These are phyloP conservation scores for Xenopus laevis DNA, from an alignment of 2,113 vertebrate genomes.

Conservation along the genomic window DNA sequence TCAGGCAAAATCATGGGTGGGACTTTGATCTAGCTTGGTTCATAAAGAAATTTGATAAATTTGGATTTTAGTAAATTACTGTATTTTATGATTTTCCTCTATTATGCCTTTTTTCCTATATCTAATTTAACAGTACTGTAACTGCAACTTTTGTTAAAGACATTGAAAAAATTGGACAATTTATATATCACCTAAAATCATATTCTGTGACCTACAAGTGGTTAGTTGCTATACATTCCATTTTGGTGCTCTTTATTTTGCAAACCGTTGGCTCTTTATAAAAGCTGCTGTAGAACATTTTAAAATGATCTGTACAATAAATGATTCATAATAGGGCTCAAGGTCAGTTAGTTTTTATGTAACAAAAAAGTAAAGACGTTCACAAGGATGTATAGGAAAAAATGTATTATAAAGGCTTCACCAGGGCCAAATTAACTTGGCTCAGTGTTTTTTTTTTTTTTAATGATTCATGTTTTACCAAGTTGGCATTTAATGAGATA, in stretches of 20 bases:
- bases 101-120: too few relatives aligned
- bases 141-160: too few relatives aligned
- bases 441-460: neutral
- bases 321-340: constrained; percentile 5
- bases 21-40: too few relatives aligned
- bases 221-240: neutral
- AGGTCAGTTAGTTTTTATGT: neutral
- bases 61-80: too few relatives aligned
- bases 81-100: too few relatives aligned
- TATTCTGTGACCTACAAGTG: neutral
- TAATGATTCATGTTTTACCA: constrained; percentile 1
- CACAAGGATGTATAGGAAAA: neutral
- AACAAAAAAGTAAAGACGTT: constrained; percentile 4
- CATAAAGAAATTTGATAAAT: too few relatives aligned
- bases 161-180: too few relatives aligned
- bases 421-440: constrained; percentile 1
- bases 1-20: too few relatives aligned
- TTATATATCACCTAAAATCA: neutral
- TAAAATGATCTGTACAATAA: neutral
- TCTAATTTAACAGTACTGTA: too few relatives aligned
- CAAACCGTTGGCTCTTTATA: neutral
- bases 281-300: too few relatives aligned
- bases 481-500: too few relatives aligned
- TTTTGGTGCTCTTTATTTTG: neutral
- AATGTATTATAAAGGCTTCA: neutral